Conservation (phyloP, 92 coral and sea anemone genomes). For the Palythoa caribaeorum region DNA sequence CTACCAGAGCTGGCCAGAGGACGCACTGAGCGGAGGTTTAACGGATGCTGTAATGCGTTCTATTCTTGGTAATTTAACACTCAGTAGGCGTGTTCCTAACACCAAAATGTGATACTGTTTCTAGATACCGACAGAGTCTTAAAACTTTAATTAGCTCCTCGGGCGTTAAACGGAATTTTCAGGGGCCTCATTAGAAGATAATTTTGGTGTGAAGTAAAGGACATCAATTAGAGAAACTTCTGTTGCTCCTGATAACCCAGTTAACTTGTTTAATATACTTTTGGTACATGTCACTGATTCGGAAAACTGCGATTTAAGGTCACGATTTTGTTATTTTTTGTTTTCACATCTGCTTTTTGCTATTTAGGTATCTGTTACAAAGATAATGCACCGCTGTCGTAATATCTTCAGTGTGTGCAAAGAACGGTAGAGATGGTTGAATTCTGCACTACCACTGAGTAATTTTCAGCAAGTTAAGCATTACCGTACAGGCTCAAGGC, state of each 20-base stretch:
- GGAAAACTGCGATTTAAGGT: neutral
- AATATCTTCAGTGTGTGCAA: neutral
- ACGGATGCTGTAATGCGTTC: neutral
- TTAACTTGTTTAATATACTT: neutral
- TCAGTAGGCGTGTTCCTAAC: constrained; percentile 1
- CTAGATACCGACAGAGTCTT: neutral
- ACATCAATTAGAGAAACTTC: neutral
- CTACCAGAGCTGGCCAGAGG: neutral
- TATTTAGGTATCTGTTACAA: constrained; percentile 15
- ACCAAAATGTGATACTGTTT: neutral
- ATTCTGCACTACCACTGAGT: neutral
- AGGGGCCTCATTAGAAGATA: constrained; percentile 2
- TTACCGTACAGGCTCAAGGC: neutral
- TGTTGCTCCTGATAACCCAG: neutral
- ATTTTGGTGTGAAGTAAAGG: neutral
- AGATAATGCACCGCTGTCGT: neutral
- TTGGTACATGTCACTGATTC: neutral
- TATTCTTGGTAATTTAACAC: constrained; percentile 26
- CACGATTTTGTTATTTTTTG: too few species aligned
- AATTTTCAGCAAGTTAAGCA: neutral
- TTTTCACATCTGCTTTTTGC: neutral
- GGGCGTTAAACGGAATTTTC: constrained; percentile 3
- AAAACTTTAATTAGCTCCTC: neutral
- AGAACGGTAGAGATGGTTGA: neutral
- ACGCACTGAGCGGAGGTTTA: neutral